Evolutionary conservation across 2,113 vertebrate genomes (phyloP), one percentile per base, ranked within the genome.

Genomic region (Pelecanus crispus): DNA sequence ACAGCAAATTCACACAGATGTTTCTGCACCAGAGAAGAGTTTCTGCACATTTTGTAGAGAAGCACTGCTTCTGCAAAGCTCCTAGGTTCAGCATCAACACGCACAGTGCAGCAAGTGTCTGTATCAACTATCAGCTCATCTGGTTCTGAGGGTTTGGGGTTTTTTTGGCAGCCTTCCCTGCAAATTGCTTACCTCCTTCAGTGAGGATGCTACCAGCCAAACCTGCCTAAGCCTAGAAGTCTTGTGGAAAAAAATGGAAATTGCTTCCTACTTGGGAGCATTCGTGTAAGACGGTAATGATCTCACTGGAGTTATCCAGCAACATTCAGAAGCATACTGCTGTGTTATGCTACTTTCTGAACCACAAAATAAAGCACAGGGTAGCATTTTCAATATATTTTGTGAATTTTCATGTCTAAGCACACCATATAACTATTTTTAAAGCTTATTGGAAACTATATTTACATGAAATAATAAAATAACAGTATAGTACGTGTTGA

Each of bases 391-490:
- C n/a, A 79, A 49, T 20, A 49, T 26, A 49, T 74, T 74, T 56
- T 26, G 34, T 68, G 40, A 75, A 62, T 89, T 61, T 91, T 74
- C 59, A 40, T 28, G 12, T 70, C 82, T 61, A 62, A 81, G 50
- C 42, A 55, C 32, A 72, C 53, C 13, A 20, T 4, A 10, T 80
- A 93, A 55, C 52, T 91, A 63, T 73, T 95, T 92, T 90, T 22
- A 96, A 96, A 87, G 75, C 83, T 93, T 92, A 88, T 31, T 94
- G 67, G 91, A 97, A 97, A 96, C n/a, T 82, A 50, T 59, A 94
- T 78, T 90, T 85, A 90, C 72, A 77, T 88, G n/a, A 91, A 93
- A 96, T 67, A 97, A 93, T 95, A 68, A 96, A 95, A 79, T 84
- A 94, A 71, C 13, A 40, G 50, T 40, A 17, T 81, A 94, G 94